Conservation (phyloP, 2,113 vertebrate species). For the Apodemus sylvaticus region DNA sequence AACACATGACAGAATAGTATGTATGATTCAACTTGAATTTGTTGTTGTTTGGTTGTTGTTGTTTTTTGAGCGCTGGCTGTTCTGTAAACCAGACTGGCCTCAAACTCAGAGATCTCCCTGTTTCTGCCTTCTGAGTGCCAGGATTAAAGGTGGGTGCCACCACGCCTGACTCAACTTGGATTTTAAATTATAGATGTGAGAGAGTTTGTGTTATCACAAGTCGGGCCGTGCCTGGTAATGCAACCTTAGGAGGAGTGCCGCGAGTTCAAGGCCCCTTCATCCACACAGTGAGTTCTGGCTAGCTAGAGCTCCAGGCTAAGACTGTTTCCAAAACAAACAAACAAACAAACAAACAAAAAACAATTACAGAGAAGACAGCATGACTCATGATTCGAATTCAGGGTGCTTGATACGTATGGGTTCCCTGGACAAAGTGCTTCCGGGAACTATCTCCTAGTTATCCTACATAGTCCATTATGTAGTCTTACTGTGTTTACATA, state of each 20-base stretch:
- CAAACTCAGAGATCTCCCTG: not conserved
- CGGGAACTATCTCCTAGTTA: slow-evolving; percentile 7
- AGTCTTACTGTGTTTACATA: not conserved
- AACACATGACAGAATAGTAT: not conserved
- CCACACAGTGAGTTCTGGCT: not conserved
- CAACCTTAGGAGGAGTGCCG: too few relatives aligned
- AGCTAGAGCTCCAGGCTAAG: not conserved
- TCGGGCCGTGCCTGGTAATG: too few relatives aligned
- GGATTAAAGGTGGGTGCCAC: not conserved
- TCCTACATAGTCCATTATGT: not conserved
- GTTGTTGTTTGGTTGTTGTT: not conserved
- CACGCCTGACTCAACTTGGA: not conserved
- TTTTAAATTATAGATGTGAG: not conserved
- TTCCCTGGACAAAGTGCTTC: slow-evolving; percentile 17
- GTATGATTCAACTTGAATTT: not conserved
- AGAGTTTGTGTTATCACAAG: not conserved
- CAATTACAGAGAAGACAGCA: not conserved
- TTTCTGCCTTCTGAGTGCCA: not conserved
- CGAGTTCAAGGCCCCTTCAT: not conserved
- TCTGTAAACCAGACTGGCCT: not conserved
- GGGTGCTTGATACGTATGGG: not conserved
- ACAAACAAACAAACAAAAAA: too few relatives aligned
- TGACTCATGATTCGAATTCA: not conserved
- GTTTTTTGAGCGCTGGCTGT: not conserved
- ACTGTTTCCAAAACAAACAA: not conserved